These are phyloP conservation scores for Furnarius figulus DNA, from an alignment of 2,113 vertebrate species.

Conservation along the genomic window DNA sequence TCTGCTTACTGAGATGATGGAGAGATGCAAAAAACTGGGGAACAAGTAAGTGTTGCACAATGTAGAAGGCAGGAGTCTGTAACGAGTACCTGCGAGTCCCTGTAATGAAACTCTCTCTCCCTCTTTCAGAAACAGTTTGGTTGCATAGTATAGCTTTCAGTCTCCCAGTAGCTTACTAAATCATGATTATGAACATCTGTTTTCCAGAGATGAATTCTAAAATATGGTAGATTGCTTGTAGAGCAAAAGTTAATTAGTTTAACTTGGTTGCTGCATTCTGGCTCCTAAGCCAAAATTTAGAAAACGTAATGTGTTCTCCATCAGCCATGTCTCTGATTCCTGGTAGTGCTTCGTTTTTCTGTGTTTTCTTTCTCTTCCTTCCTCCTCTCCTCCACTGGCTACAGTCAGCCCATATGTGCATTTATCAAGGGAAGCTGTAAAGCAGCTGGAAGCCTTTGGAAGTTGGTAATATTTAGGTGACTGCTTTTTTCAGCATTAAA, in stretches of 20 bases:
- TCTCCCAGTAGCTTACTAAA: background rate
- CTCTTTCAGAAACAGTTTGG: background rate
- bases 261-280: background rate
- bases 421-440: background rate
- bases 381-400: background rate
- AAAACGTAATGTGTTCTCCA: background rate
- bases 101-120: background rate
- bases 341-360: background rate
- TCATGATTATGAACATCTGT: background rate
- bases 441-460: background rate
- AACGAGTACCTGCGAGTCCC: background rate
- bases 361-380: background rate
- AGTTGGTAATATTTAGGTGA: background rate
- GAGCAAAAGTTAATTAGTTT: background rate
- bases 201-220: background rate
- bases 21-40: conserved; percentile 92
- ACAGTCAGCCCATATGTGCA: background rate
- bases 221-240: background rate
- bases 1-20: conserved; percentile 96
- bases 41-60: conserved; percentile 88
- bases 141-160: background rate
- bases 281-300: background rate
- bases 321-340: background rate
- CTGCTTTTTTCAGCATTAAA: background rate
- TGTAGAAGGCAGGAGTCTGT: background rate